These are phyloP conservation scores for Tipula confusa DNA, from an alignment of 2,888 invertebrate genomes.

Conservation along the genomic window DNA sequence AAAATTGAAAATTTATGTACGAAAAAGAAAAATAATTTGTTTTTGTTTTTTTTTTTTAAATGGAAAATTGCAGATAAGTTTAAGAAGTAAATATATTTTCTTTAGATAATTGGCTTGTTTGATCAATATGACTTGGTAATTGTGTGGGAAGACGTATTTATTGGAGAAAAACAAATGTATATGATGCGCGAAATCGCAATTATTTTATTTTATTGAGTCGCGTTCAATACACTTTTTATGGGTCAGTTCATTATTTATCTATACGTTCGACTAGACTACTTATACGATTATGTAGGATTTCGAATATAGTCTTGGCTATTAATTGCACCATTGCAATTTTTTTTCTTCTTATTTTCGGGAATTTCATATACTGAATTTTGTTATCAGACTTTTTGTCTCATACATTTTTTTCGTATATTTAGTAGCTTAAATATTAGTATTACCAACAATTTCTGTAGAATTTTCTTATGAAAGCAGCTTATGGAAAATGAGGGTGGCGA, in stretches of 20 bases:
- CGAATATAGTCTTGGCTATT: not conserved
- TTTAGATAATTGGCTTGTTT: slow-evolving; percentile 12
- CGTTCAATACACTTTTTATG: slow-evolving; percentile 1
- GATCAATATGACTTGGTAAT: slow-evolving; percentile 1
- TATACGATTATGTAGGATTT: not conserved
- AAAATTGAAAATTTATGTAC: not conserved
- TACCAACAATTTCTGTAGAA: no score
- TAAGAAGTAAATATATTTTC: not conserved
- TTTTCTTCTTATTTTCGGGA: not conserved
- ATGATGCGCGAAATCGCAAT: not conserved
- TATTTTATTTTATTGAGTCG: not conserved
- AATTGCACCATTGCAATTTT: not conserved
- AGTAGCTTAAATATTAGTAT: no score
- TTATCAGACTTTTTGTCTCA: not conserved
- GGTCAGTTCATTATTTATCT: not conserved
- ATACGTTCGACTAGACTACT: not conserved
- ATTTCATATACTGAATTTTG: not conserved
- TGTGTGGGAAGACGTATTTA: not conserved
- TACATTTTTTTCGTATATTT: no score
- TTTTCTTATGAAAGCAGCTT: no score
- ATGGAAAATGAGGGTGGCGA: no score
- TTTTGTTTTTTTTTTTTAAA: not conserved
- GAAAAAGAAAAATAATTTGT: not conserved
- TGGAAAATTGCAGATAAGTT: slow-evolving; percentile 14
- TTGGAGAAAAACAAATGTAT: not conserved